Evolutionary conservation across 92 coral and sea anemone genomes (phyloP), one percentile per base, ranked within the genome.

Genomic region (Zoanthus solanderi): DNA sequence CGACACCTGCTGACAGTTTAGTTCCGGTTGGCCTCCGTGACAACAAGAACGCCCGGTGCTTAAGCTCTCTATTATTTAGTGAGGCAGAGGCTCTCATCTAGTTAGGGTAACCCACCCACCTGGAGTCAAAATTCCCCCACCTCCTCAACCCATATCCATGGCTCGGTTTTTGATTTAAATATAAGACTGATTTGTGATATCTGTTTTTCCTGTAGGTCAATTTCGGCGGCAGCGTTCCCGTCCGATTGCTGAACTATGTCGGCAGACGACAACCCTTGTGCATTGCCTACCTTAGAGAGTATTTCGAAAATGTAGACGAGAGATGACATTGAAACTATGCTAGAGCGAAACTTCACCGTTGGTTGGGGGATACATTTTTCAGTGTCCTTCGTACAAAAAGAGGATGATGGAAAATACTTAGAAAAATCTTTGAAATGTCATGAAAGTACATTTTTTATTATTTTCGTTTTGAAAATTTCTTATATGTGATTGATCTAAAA

Each of bases 261-360:
- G 92, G 91, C 23, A 92, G 94, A n/a, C 94, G 96, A n/a, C 98
- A 95, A 53, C 98, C 98, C 1, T 81, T 95, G 15, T 95, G 96
- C 71, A 85, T 95, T 15, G 95, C 98, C 6, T 95, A 95, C 69
- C 94, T 95, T 57, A 88, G 98, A 28, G 91, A 90, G 6, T 87
- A 94, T 74, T 71, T 95, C 42, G 95, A 90, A 72, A 91, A 87
- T 46, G 66, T 83, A 61, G 89, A 89, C 18, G 82, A 81, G 63
- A 48, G 73, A 13, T 65, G 75, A 67, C 52, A 56, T 14, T 68
- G 29, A 17, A n/a, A 37, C 3, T 37, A 12, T 61, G 10, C 28
- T 17, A 15, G 9, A 46, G 73, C n/a, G 32, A 61, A 66, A 46
- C 9, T 47, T 81, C 9, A 1, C 23, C 15, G 57, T 63, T 13